Base-by-base conservation (phyloP, 2,113 vertebrate species). In the Pterocles burchelli region DNA sequence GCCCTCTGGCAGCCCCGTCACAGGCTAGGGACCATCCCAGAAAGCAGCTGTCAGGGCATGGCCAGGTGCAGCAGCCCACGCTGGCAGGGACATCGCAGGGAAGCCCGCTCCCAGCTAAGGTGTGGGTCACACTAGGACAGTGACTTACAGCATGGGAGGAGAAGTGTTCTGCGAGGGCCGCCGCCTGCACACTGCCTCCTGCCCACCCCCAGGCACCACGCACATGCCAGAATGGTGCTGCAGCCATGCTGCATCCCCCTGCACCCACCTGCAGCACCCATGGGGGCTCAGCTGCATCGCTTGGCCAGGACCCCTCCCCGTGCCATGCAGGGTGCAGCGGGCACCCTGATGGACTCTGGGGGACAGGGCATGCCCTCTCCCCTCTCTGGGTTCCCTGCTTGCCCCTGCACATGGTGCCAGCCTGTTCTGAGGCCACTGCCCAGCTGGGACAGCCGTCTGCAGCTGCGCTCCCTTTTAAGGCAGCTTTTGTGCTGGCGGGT, bases 391-490 rank as follows among this genome's bases (percentile, higher is more conserved):
- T 61, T 36, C 68, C 46, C 45, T 67, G 19, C 51, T 83, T 84
- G 16, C 29, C 61, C 73, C 86, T 28, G 19, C 41, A 45, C n/a
- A 48, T 2, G 1, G 26, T 76, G 70, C 78, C 52, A 71, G 76
- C 33, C 83, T 92, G 68, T 70, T 87, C n/a, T 29, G 80, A 54
- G 84, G 57, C 81, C 31, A 8, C 48, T 52, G 74, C 45, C 62
- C 19, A 1, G 19, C 67, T 66, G 7, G 1, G 54, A 85, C 49
- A 46, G 88, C 28, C 0, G 3, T 24, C 45, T 67, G 48, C 88
- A 63, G 66, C 90, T 76, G 67, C 2, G 5, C 79, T 93, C 92
- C 94, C 92, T 93, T 93, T 96, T 96, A 94, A 95, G 88, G 96
- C 49, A 83, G 67, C 22, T 90, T 88, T 83, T 83, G 28, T 77